A percentile compares a stretch with the other conserved stretches of the same genome.
phyloP scores from a whole-genome alignment of 2,113 vertebrate species.

The Octodon degus region DNA sequence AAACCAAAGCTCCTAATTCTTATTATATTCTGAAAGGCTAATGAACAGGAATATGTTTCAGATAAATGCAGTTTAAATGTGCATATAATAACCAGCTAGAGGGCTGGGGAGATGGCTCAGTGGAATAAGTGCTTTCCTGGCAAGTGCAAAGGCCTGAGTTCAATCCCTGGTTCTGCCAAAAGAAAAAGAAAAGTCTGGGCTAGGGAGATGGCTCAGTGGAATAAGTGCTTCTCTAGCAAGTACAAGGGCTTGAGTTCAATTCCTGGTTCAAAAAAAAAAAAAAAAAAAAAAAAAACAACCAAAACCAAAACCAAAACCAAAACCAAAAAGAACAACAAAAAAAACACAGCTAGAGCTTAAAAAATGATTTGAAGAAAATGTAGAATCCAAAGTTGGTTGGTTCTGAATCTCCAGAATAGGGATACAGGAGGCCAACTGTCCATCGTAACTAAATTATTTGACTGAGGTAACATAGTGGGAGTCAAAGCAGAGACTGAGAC shows the following conservation, averaged over 20 bases:
- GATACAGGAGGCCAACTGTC: background rate
- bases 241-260: too few species aligned
- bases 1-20: background rate
- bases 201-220: too few species aligned
- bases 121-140: too few species aligned
- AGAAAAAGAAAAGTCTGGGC: too few species aligned
- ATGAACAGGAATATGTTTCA: background rate
- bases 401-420: background rate
- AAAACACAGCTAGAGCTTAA: background rate
- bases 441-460: background rate
- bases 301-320: too few species aligned
- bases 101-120: too few species aligned
- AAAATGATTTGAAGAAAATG: conserved; percentile 19
- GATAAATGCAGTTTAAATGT: background rate
- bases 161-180: too few species aligned
- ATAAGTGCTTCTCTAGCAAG: too few species aligned
- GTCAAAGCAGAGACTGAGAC: background rate
- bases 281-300: too few species aligned
- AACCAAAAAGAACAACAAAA: too few species aligned
- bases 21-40: conserved; percentile 21
- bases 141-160: too few species aligned
- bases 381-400: background rate
- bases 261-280: too few species aligned
- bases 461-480: background rate
- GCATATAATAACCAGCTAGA: background rate